Evolutionary conservation across 2,797 vertebrate species (phyloP).

Genomic region (Strix occidentalis): DNA sequence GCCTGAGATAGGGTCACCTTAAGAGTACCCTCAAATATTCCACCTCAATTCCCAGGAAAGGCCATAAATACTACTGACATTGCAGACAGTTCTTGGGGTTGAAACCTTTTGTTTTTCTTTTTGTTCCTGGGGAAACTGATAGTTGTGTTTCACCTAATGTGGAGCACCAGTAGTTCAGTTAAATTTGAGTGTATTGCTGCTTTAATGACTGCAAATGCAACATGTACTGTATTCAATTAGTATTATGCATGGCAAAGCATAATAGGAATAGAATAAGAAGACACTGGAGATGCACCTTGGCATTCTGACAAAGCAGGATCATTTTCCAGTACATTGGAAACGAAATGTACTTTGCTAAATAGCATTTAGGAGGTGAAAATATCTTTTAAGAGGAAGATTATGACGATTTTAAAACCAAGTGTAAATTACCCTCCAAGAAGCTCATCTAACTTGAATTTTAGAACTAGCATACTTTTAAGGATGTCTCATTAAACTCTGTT

Average conservation of each 20-base stretch:
- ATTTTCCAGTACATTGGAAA: neutral
- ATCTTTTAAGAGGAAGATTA: neutral
- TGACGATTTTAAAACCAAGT: neutral
- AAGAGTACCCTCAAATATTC: neutral
- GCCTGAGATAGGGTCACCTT: neutral
- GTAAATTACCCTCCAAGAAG: neutral
- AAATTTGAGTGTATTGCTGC: neutral
- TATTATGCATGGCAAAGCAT: neutral
- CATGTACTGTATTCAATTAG: neutral
- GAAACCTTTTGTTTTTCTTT: neutral
- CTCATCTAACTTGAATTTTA: neutral
- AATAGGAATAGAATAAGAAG: neutral
- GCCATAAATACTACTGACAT: neutral
- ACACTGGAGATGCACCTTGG: slow-evolving; percentile 8
- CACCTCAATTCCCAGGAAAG: neutral
- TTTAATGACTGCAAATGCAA: neutral
- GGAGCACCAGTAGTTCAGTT: neutral
- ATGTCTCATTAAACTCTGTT: neutral
- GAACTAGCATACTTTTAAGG: neutral
- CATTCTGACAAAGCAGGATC: slow-evolving; percentile 2
- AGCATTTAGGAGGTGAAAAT: neutral
- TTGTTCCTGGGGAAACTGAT: neutral
- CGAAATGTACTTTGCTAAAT: neutral
- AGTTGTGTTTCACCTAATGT: neutral
- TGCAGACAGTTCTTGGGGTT: neutral